A percentile compares a stretch with the other conserved stretches of the same genome.
phyloP scores from a whole-genome alignment of 2,797 vertebrate species.

The Arrhamphus sclerolepis region DNA sequence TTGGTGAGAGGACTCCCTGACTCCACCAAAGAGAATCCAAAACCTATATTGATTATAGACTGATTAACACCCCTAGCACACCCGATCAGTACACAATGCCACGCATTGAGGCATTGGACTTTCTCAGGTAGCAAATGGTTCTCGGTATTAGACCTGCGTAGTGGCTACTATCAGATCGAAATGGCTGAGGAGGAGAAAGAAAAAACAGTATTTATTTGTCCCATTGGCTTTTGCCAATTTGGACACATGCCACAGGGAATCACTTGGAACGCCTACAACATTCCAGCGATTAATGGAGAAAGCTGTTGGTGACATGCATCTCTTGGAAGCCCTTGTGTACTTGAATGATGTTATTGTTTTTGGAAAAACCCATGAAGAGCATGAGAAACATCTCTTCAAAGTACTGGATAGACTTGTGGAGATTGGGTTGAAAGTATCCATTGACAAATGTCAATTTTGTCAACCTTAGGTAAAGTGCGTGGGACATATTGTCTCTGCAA shows the following conservation, averaged over 20 bases:
- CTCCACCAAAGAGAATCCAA: too few species aligned
- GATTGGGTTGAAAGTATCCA: not conserved
- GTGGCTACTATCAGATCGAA: not conserved
- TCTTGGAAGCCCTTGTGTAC: too few species aligned
- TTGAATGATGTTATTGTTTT: not conserved
- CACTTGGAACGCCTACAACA: too few species aligned
- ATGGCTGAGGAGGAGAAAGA: not conserved
- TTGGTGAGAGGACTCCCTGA: too few species aligned
- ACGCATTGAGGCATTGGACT: not conserved
- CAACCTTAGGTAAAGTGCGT: not conserved
- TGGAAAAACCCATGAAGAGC: too few species aligned
- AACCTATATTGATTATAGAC: too few species aligned
- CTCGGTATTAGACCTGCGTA: not conserved
- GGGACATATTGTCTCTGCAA: not conserved
- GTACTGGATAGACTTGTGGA: not conserved
- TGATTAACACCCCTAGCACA: too few species aligned
- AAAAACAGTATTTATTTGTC: not conserved
- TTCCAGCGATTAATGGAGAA: too few species aligned
- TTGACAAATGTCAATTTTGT: not conserved
- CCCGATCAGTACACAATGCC: slow-evolving; percentile 10
- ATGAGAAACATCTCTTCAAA: too few species aligned
- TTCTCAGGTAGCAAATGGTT: not conserved
- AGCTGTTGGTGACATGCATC: too few species aligned
- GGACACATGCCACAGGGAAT: not conserved
- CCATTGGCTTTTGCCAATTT: not conserved